Evolutionary conservation across 2,113 vertebrate species (phyloP), one percentile per base, ranked within the genome.

Genomic region (Heptranchias perlo): DNA sequence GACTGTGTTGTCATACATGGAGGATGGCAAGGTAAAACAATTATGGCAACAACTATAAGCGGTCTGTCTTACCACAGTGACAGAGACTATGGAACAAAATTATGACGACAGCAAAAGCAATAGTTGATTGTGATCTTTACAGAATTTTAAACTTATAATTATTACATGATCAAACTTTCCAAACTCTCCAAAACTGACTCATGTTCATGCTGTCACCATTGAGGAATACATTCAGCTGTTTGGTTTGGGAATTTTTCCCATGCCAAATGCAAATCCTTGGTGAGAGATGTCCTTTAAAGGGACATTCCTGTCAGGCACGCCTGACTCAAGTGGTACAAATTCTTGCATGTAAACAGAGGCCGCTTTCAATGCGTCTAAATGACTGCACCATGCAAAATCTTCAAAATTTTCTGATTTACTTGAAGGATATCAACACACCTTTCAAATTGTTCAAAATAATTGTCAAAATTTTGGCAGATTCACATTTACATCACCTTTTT

Each of bases 231-330:
- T 93, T 93, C 91, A 93, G 91, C 91, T 93, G 91, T 93, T n/a
- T 39, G 14, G 28, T 61, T 93, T 93, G 14, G 52, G 49, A 54
- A 89, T 89, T 52, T 89, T 89, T 89, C 86, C 31, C 86, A 89
- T 93, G 35, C 91, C 91, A 93, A 93, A 64, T 21, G 10, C 58
- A 93, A 93, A 93, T 93, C 91, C 54, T 61, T 93, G 58, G 35
- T 93, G 91, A 64, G 61, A 93, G 91, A 44, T 93, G 35, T 64
- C 91, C 91, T 93, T 93, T 93, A 93, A 93, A 64, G 58, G 91
- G 58, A 7, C 89, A 93, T 52, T 93, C 58, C 39, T 21, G 39
- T 18, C 58, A 64, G 16, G 35, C 52, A 93, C 2, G 4, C 35
- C 58, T 18, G 16, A 39, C 6, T 93, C 14, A 62, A 4, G 11